These are phyloP conservation scores for Chrysolophus pictus DNA, from an alignment of 2,797 vertebrate genomes.

Conservation along the genomic window DNA sequence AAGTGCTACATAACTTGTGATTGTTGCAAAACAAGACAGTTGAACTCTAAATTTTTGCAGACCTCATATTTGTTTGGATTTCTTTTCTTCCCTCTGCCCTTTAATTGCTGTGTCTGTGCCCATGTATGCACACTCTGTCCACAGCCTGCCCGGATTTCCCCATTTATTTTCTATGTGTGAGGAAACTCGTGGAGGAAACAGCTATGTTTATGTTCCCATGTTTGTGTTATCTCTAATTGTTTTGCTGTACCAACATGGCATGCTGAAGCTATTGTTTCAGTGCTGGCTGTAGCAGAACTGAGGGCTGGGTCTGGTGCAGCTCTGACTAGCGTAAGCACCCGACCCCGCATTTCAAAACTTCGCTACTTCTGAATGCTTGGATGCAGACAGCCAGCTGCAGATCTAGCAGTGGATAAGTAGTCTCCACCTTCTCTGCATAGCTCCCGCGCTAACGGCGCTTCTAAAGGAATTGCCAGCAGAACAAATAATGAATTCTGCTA, in stretches of 20 bases:
- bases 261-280: not conserved
- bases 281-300: not conserved
- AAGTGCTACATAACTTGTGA: not conserved
- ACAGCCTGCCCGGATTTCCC: not conserved
- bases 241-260: not conserved
- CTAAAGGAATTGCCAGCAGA: not conserved
- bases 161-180: not conserved
- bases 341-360: slow-evolving; percentile 18
- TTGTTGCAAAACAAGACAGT: not conserved
- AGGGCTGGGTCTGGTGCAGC: not conserved
- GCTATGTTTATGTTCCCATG: not conserved
- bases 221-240: not conserved
- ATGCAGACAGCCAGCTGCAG: not conserved
- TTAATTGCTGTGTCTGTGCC: slow-evolving; percentile 6
- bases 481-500: not conserved
- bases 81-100: not conserved
- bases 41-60: not conserved
- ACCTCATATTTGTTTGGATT: not conserved
- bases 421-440: not conserved
- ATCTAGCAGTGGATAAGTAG: not conserved
- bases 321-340: not conserved
- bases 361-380: not conserved
- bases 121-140: not conserved
- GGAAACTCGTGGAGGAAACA: not conserved
- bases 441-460: not conserved